phyloP scores from a whole-genome alignment of 92 coral and sea anemone genomes.

The Epizoanthus illoricatus region DNA sequence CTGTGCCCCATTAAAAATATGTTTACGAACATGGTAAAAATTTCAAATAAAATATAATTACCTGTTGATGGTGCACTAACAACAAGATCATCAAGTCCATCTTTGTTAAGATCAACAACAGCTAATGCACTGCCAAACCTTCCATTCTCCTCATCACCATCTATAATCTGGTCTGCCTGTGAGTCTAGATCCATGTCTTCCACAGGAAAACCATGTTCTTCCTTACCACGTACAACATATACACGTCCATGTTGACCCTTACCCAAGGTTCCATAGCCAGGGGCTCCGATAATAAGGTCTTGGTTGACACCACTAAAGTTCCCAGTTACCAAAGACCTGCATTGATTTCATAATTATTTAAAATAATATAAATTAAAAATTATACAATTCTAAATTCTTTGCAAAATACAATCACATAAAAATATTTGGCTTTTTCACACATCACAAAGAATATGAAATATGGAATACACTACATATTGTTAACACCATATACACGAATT shows the following conservation, averaged over 20 bases:
- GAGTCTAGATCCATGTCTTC: conserved; percentile 69
- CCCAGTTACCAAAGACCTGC: conserved; percentile 79
- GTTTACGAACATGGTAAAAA: no score
- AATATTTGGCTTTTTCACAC: no score
- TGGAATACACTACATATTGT: no score
- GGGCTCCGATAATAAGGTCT: conserved; percentile 67
- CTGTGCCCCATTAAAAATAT: no score
- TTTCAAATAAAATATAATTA: background rate
- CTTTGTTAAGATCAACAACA: conserved; percentile 81
- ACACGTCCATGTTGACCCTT: conserved; percentile 88
- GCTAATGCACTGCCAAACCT: conserved; percentile 89
- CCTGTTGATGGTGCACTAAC: conserved; percentile 96
- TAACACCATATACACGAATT: no score
- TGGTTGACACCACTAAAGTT: conserved; percentile 57
- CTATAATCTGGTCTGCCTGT: conserved; percentile 63
- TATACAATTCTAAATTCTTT: background rate
- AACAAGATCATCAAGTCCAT: conserved; percentile 92
- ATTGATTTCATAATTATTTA: no score
- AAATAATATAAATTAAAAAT: background rate
- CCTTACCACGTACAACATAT: conserved; percentile 60
- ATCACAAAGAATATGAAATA: no score
- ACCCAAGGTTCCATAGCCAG: conserved; percentile 87
- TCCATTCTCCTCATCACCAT: conserved; percentile 75
- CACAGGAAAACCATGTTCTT: conserved; percentile 56
- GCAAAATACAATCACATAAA: no score